Evolutionary conservation across 2,113 vertebrate species (phyloP).

Genomic region (Lophius piscatorius): DNA sequence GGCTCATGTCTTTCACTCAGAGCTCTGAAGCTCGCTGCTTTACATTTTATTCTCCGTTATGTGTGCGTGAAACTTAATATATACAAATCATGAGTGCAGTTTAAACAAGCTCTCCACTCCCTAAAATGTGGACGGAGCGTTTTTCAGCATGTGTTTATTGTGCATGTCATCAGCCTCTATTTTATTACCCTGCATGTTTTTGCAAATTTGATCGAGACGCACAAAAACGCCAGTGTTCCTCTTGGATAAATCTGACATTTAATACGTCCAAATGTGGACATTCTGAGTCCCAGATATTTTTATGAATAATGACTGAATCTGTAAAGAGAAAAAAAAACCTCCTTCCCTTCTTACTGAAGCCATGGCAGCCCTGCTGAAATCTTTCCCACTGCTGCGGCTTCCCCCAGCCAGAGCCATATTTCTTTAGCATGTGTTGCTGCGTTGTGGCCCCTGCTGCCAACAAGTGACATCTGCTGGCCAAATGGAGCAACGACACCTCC

Average conservation of each 20-base stretch:
- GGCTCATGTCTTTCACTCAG: constrained; percentile 56
- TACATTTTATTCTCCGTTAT: constrained; percentile 24
- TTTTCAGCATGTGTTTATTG: constrained; percentile 12
- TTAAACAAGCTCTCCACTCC: constrained; percentile 25
- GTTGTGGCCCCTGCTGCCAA: constrained; percentile 44
- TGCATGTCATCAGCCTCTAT: constrained; percentile 5
- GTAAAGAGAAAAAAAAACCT: too few relatives aligned
- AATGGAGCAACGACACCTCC: constrained; percentile 50
- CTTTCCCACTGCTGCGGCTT: constrained; percentile 42
- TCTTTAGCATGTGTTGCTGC: constrained; percentile 64
- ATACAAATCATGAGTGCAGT: constrained; percentile 45
- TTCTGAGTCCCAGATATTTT: constrained; percentile 17
- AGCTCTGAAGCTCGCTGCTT: constrained; percentile 14
- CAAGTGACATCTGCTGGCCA: constrained; percentile 72
- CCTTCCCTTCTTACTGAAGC: constrained; percentile 9
- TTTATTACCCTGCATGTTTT: constrained; percentile 1
- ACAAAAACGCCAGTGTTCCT: background rate
- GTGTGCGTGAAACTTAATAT: constrained; percentile 56
- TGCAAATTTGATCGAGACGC: constrained; percentile 6
- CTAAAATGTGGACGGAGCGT: background rate
- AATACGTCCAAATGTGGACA: background rate
- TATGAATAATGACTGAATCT: too few relatives aligned
- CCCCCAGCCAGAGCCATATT: constrained; percentile 47
- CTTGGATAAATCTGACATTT: background rate
- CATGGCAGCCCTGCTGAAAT: constrained; percentile 35